Evolutionary conservation across 2,888 invertebrate species (phyloP).

Genomic region (Euzophera pinguis): DNA sequence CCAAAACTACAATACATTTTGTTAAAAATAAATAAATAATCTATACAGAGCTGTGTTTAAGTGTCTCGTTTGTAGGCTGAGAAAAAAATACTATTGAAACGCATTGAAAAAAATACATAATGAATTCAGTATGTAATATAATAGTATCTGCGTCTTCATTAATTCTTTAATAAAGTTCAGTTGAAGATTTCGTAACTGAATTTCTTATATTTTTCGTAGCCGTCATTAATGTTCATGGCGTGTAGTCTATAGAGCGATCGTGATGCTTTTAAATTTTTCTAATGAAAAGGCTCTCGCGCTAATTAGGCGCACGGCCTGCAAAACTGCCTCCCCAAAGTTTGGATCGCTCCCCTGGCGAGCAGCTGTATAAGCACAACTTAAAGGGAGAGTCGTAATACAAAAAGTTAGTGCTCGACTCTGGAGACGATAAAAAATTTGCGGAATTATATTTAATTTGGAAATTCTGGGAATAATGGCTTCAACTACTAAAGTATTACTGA

Average conservation of each 20-base stretch:
- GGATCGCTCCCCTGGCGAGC: slow-evolving; percentile 44
- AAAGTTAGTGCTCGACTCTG: slow-evolving; percentile 42
- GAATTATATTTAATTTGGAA: slow-evolving; percentile 23
- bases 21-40: too few relatives aligned
- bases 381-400: slow-evolving; percentile 45
- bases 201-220: slow-evolving; percentile 15
- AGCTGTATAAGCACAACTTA: slow-evolving; percentile 51
- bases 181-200: background rate
- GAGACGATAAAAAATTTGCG: slow-evolving; percentile 25
- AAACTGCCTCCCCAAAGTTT: slow-evolving; percentile 57
- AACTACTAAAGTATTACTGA: slow-evolving; percentile 11
- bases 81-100: too few relatives aligned
- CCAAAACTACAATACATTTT: too few relatives aligned
- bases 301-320: slow-evolving; percentile 45
- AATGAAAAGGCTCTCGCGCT: slow-evolving; percentile 45
- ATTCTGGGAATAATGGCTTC: slow-evolving; percentile 13
- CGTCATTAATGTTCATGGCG: slow-evolving; percentile 30
- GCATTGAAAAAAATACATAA: too few relatives aligned
- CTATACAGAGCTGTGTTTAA: too few relatives aligned
- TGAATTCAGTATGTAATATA: background rate
- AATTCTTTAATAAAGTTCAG: too few relatives aligned
- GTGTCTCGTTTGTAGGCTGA: too few relatives aligned
- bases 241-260: slow-evolving; percentile 23
- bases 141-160: background rate
- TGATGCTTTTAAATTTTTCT: slow-evolving; percentile 58